Base-by-base conservation (phyloP, 2,888 invertebrate genomes). In the Myopa tessellatipennis region DNA sequence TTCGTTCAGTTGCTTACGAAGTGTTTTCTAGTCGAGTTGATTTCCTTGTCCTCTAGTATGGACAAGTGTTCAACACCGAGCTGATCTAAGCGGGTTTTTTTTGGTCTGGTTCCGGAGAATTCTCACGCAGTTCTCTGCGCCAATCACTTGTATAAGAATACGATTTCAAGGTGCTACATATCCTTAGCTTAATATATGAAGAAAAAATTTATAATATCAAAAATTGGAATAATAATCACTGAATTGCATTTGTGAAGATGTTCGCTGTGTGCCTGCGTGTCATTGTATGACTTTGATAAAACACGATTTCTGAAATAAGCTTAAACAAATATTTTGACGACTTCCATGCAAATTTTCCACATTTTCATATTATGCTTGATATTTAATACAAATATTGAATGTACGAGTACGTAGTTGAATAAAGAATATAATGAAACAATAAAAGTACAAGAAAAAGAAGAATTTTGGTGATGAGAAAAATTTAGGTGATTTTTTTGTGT, bases 261-360 rank as follows among this genome's bases (percentile, higher is more conserved):
- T 81, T 82, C 79, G 45, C 55, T 63, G 61, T 69, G 68, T 73
- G 26, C 34, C 45, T 40, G 4, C 36, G 61, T 38, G 38, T 65
- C 45, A 34, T 71, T 58, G 58, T 52, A 38, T 71, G 26, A n/a
- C 55, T 71, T 55, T 55, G 34, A 38, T 65, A 34, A 16, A 58
- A 71, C 18, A 76, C 68, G 67, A 77, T 38, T 65, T 73, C 55
- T 63, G 10, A 34, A 38, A 65, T 26, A 12, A 38, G 65, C 38
- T 6, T 65, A 16, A 26, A 65, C 14, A 36, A 26, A 36, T 16
- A 38, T 65, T 65, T 36, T 36, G 85, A 87, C 86, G 83, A 86
- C 86, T 85, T 85, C 86, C 88, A 88, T 88, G 88, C 88, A 88
- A 88, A 87, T 88, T 87, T 83, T 88, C 88, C 85, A 87, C 87